These are phyloP conservation scores for Belonocnema kinseyi DNA, from an alignment of 1,140 invertebrate genomes.

Conservation along the genomic window DNA sequence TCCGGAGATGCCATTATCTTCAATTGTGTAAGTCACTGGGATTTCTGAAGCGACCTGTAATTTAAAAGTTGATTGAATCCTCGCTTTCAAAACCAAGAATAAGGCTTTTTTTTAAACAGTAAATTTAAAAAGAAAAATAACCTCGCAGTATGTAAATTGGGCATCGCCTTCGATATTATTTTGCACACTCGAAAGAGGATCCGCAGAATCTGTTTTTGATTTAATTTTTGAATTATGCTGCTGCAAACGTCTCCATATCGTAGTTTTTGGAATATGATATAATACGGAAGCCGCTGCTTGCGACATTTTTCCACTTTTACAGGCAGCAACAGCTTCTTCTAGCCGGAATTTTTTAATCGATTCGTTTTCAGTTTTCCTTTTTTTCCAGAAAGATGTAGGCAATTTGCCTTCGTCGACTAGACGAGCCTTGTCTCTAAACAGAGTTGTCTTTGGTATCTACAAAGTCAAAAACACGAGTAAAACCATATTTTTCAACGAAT, in stretches of 20 bases:
- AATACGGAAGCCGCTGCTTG: slow-evolving; percentile 77
- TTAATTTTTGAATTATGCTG: slow-evolving; percentile 55
- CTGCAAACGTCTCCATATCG: slow-evolving; percentile 78
- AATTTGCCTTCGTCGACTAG: slow-evolving; percentile 77
- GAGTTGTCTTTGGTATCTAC: slow-evolving; percentile 79
- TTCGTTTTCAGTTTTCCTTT: slow-evolving; percentile 74
- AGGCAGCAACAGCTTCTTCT: slow-evolving; percentile 77
- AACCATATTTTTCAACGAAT: neutral
- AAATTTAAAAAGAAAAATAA: slow-evolving; percentile 30
- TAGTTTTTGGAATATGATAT: slow-evolving; percentile 79
- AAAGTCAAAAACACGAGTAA: slow-evolving; percentile 37
- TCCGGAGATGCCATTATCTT: slow-evolving; percentile 62
- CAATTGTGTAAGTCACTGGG: slow-evolving; percentile 72
- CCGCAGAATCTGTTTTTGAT: slow-evolving; percentile 41
- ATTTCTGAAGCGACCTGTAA: slow-evolving; percentile 58
- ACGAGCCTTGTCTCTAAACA: slow-evolving; percentile 78
- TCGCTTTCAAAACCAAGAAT: slow-evolving; percentile 42
- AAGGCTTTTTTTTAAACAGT: slow-evolving; percentile 13
- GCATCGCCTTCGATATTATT: slow-evolving; percentile 40
- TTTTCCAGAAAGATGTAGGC: slow-evolving; percentile 74
- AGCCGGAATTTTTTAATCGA: slow-evolving; percentile 74
- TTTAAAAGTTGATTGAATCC: slow-evolving; percentile 1
- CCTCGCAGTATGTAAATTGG: slow-evolving; percentile 64
- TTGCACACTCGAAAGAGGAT: slow-evolving; percentile 10
- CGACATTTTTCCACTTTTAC: slow-evolving; percentile 77